A percentile compares a stretch with the other conserved stretches of the same genome.
phyloP scores from a whole-genome alignment of 2,888 invertebrate species.

The Synergus japonicus region DNA sequence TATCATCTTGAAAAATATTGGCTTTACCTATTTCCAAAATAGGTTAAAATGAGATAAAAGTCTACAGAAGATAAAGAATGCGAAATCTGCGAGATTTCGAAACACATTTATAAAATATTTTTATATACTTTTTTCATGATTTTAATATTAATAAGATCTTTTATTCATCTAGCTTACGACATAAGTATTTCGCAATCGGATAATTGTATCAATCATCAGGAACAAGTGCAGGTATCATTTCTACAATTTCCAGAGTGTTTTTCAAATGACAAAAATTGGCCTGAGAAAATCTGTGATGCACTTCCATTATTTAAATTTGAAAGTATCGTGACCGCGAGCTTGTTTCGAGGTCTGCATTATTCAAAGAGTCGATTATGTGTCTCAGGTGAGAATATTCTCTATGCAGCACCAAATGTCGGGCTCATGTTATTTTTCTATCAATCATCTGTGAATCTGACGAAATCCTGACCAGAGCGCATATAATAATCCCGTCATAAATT shows the following conservation, averaged over 20 bases:
- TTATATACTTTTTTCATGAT: too few relatives aligned
- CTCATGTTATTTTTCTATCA: background rate
- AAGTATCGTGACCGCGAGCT: slow-evolving; percentile 25
- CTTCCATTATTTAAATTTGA: slow-evolving; percentile 32
- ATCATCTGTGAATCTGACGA: background rate
- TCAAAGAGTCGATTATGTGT: slow-evolving; percentile 22
- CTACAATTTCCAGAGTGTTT: background rate
- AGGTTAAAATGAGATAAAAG: background rate
- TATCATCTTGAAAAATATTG: background rate
- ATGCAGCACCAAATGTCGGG: background rate
- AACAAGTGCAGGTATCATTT: background rate
- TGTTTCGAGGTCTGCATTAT: slow-evolving; percentile 22
- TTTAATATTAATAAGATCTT: background rate
- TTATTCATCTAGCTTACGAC: background rate
- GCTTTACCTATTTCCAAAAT: background rate
- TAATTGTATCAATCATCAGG: background rate
- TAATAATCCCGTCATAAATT: background rate
- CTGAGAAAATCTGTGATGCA: slow-evolving; percentile 5
- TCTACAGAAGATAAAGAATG: background rate
- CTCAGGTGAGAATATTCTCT: slow-evolving; percentile 2
- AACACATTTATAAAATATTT: background rate
- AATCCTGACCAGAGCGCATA: background rate
- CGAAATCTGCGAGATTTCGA: background rate
- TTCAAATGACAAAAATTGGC: background rate
- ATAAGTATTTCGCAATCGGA: background rate